Evolutionary conservation across 2,888 invertebrate species (phyloP), one percentile per base, ranked within the genome.

Genomic region (Harpalus rubripes): DNA sequence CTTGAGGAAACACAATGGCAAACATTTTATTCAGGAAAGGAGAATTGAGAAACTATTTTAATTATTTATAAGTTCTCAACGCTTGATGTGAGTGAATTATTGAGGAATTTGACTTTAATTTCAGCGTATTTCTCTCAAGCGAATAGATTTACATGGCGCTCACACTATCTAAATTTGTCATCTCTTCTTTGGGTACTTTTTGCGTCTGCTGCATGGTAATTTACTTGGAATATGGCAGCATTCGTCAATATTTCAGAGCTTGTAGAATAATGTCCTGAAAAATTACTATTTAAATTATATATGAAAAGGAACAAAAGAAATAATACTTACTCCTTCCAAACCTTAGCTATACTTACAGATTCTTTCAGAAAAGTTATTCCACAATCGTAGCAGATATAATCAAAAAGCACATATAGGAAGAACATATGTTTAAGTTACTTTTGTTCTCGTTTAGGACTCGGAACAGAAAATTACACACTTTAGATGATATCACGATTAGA

Each of bases 151-250:
- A 52, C 52, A 52, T 18, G 74, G 8, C 10, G n/a, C 52, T 41
- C 72, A 72, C 41, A 72, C 72, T 52, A 74, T 74, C 74, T 74
- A 74, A 74, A 74, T 74, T 52, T 74, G 74, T 74, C 74, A 74
- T 74, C 74, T 52, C 74, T 44, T 72, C 72, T 72, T 72, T 72
- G 44, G n/a, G 10, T 74, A 41, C 65, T 52, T 74, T 74, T 52
- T 72, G 39, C 32, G 8, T 52, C 22, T 56, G 44, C 4, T 56
- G n/a, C n/a, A n/a, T n/a, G n/a, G 22, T 74, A 44, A 52, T 52
- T 74, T 56, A 74, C 52, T 39, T 68, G 32, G 68, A 68, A 68
- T 68, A 68, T 74, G 16, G 74, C 18, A 18, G 44, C 74, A 74
- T 74, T 74, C n/a, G 74, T 74, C 74, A 74, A 74, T 74, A 52